A percentile compares a stretch with the other conserved stretches of the same genome.
phyloP scores from a whole-genome alignment of 2,113 vertebrate species.

The Budorcas taxicolor region DNA sequence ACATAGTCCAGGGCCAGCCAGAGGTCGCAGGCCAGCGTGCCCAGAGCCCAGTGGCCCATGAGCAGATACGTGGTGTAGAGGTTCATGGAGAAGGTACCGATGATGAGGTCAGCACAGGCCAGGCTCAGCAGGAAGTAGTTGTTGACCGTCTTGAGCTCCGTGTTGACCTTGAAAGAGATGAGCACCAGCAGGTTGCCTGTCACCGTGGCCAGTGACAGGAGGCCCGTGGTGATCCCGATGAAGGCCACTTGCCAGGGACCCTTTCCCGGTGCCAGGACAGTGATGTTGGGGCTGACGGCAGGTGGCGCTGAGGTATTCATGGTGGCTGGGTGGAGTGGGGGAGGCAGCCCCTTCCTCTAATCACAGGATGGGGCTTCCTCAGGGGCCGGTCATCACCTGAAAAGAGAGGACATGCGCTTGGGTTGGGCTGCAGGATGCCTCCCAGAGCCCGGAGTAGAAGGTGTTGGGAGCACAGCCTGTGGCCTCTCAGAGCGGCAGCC shows the following conservation, averaged over 20 bases:
- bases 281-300: constrained; percentile 68
- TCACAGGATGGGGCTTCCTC: neutral
- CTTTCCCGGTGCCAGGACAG: constrained; percentile 45
- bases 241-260: constrained; percentile 80
- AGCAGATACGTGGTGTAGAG: constrained; percentile 84
- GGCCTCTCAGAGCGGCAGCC: neutral
- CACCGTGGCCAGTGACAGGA: constrained; percentile 82
- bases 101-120: constrained; percentile 84
- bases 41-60: constrained; percentile 82
- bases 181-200: constrained; percentile 84
- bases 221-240: constrained; percentile 79
- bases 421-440: neutral
- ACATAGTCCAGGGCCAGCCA: constrained; percentile 87
- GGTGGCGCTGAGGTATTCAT: constrained; percentile 77
- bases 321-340: neutral
- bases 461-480: neutral
- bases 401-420: neutral
- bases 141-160: constrained; percentile 83
- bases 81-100: constrained; percentile 86
- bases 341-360: neutral
- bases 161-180: constrained; percentile 84
- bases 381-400: constrained; percentile 54
- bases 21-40: constrained; percentile 81
- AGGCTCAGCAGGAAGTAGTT: constrained; percentile 87
- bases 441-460: neutral